Evolutionary conservation across 1,140 invertebrate genomes (phyloP).

Genomic region (Cecropterus lyciades): DNA sequence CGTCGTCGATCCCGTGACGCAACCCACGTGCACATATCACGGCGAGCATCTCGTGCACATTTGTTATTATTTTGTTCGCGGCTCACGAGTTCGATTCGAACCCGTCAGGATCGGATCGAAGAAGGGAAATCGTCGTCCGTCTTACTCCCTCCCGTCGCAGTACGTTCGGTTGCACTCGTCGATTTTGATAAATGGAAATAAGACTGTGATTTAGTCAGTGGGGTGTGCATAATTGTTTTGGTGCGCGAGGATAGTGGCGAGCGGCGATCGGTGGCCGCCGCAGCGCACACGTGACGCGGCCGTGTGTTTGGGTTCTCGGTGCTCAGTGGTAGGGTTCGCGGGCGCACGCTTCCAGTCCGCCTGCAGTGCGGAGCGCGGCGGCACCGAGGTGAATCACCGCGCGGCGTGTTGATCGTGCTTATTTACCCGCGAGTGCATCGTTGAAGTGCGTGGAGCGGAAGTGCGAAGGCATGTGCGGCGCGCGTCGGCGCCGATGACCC

Average conservation of each 20-base stretch:
- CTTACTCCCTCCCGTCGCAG: conserved; percentile 62
- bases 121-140: conserved; percentile 68
- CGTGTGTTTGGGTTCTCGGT: conserved; percentile 75
- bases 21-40: conserved; percentile 82
- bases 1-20: conserved; percentile 62
- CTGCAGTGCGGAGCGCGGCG: conserved; percentile 72
- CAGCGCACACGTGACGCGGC: conserved; percentile 76
- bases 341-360: conserved; percentile 60
- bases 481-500: conserved; percentile 74
- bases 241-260: conserved; percentile 61
- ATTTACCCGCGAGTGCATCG: conserved; percentile 79
- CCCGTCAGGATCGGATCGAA: conserved; percentile 71
- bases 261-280: conserved; percentile 61
- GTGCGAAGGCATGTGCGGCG: conserved; percentile 78
- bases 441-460: conserved; percentile 74
- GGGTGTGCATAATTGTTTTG: conserved; percentile 65
- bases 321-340: conserved; percentile 62
- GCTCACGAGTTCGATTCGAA: conserved; percentile 83
- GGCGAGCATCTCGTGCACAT: conserved; percentile 85
- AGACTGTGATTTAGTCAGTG: conserved; percentile 44
- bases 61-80: conserved; percentile 87
- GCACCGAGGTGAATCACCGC: conserved; percentile 78
- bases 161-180: conserved; percentile 61
- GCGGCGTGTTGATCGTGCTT: conserved; percentile 73
- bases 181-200: conserved; percentile 63